phyloP scores from a whole-genome alignment of 2,888 invertebrate genomes.

The Nebria brevicollis region DNA sequence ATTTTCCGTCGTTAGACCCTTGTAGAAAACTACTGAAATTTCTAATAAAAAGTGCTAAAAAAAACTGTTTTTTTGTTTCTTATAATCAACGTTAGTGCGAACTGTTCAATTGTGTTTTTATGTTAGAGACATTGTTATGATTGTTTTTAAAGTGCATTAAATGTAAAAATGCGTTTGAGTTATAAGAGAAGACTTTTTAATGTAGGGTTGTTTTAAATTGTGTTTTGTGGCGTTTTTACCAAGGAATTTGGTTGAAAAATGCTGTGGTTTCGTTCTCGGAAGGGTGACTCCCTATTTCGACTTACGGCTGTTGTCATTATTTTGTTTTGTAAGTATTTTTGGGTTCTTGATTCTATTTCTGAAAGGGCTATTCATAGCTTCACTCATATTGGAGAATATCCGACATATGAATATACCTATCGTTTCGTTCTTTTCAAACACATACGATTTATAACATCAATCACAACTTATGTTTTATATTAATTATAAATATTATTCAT shows the following conservation, averaged over 20 bases:
- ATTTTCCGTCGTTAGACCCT: neutral
- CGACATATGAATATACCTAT: neutral
- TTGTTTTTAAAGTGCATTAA: conserved; percentile 14
- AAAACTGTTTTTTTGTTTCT: neutral
- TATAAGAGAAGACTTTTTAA: conserved; percentile 59
- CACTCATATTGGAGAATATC: neutral
- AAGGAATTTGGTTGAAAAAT: neutral
- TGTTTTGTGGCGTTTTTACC: neutral
- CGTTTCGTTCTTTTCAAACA: neutral
- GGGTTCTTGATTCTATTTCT: conserved; percentile 4
- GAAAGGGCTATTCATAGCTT: neutral
- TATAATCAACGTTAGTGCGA: neutral
- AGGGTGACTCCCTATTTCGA: neutral
- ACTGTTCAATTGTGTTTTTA: neutral
- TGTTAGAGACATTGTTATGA: conserved; percentile 24
- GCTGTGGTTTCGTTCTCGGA: neutral
- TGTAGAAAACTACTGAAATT: conserved; percentile 7
- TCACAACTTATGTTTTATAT: too few relatives aligned
- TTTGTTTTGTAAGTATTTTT: conserved; percentile 14
- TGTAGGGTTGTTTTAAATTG: conserved; percentile 17
- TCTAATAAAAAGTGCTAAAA: neutral
- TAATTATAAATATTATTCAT: too few relatives aligned
- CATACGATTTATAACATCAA: neutral
- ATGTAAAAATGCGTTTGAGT: conserved; percentile 51
- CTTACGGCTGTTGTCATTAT: conserved; percentile 4